Evolutionary conservation across 2,797 vertebrate genomes (phyloP).

Genomic region (Labroides dimidiatus): DNA sequence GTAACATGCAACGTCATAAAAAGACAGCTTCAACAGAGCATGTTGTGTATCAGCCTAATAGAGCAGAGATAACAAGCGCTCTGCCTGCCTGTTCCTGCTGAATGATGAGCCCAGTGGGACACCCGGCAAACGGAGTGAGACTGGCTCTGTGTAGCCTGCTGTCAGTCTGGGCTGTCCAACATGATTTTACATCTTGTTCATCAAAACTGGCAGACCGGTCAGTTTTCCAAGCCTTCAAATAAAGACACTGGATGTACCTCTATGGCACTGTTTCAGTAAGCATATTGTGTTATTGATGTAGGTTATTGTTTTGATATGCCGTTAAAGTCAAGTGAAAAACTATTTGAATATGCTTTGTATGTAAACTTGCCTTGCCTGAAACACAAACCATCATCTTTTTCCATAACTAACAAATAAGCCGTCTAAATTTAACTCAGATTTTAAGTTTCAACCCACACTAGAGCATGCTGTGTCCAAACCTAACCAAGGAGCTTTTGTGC

Average conservation of each 20-base stretch:
- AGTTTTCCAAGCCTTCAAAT: background rate
- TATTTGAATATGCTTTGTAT: no score
- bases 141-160: background rate
- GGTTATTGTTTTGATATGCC: no score
- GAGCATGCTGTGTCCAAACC: no score
- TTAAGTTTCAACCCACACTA: no score
- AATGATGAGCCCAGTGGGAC: slow-evolving; percentile 36
- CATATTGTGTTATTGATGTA: background rate
- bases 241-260: background rate
- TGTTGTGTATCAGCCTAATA: slow-evolving; percentile 47
- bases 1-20: slow-evolving; percentile 1
- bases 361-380: no score
- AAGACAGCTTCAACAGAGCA: slow-evolving; percentile 27
- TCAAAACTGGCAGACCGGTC: background rate
- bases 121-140: slow-evolving; percentile 4
- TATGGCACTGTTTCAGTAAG: no score
- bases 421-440: no score
- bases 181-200: background rate
- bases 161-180: background rate
- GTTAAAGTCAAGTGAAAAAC: no score
- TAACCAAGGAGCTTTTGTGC: no score
- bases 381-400: no score
- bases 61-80: slow-evolving; percentile 59
- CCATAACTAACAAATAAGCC: no score
- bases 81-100: slow-evolving; percentile 33